phyloP scores from a whole-genome alignment of 2,888 invertebrate species.

The Cosmia pyralina region DNA sequence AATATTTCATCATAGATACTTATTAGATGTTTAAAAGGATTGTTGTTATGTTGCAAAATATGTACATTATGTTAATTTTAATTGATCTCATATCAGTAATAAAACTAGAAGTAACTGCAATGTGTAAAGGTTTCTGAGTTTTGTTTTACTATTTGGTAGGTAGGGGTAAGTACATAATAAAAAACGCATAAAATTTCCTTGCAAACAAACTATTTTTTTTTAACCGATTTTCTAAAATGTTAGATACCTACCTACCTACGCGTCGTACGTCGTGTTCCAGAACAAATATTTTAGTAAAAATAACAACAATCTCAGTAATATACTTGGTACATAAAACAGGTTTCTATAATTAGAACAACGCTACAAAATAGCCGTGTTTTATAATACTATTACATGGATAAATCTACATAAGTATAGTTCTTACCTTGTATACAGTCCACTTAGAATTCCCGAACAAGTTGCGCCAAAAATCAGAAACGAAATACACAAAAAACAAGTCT shows the following conservation, averaged over 20 bases:
- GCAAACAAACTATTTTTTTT: neutral
- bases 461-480: constrained; percentile 75
- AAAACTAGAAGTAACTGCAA: constrained; percentile 3
- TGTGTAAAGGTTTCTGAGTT: constrained; percentile 7
- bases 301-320: constrained; percentile 36
- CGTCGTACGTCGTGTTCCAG: neutral
- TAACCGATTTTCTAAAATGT: neutral
- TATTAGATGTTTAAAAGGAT: neutral
- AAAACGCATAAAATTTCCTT: constrained; percentile 11
- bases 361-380: constrained; percentile 29
- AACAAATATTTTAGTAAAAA: constrained; percentile 23
- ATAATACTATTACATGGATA: neutral
- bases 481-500: constrained; percentile 80
- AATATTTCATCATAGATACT: neutral
- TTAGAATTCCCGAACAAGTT: constrained; percentile 71
- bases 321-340: constrained; percentile 41
- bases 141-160: neutral
- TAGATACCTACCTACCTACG: neutral
- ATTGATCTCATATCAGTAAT: neutral
- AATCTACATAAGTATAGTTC: constrained; percentile 48
- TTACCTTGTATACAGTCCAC: constrained; percentile 77
- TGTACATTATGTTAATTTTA: neutral
- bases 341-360: constrained; percentile 79
- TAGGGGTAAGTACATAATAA: neutral
- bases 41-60: neutral